phyloP scores from a whole-genome alignment of 2,888 invertebrate species.

The Dorcus parallelipipedus region DNA sequence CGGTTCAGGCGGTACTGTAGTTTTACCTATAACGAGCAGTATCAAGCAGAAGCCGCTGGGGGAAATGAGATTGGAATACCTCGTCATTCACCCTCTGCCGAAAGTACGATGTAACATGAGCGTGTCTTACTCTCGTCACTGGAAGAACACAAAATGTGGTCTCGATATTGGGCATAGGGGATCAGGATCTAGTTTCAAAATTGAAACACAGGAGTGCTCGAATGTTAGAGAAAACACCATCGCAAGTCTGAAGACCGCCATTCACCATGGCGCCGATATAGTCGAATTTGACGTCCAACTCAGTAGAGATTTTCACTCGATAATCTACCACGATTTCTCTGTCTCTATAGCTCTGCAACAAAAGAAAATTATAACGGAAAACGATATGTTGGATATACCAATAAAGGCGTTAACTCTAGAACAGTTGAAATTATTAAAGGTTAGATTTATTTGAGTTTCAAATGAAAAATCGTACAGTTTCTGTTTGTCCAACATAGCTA shows the following conservation, averaged over 20 bases:
- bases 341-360: conserved; percentile 88
- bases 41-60: conserved; percentile 85
- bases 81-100: conserved; percentile 62
- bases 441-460: conserved; percentile 41
- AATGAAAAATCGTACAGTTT: too few species aligned
- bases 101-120: conserved; percentile 69
- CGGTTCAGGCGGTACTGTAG: conserved; percentile 67
- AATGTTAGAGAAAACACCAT: conserved; percentile 93
- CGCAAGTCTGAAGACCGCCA: conserved; percentile 89
- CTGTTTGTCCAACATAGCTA: conserved; percentile 53
- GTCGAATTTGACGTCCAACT: conserved; percentile 99
- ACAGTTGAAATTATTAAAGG: conserved; percentile 89
- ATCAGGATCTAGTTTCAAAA: conserved; percentile 86
- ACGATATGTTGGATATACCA: conserved; percentile 87
- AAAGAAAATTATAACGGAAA: conserved; percentile 69
- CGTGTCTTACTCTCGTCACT: conserved; percentile 77
- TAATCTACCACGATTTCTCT: conserved; percentile 96
- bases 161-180: conserved; percentile 95
- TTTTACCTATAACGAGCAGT: conserved; percentile 80
- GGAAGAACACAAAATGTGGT: conserved; percentile 73
- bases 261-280: conserved; percentile 92
- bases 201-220: conserved; percentile 60
- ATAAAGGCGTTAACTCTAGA: conserved; percentile 89
- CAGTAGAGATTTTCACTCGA: conserved; percentile 90
- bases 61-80: conserved; percentile 63